Evolutionary conservation across 2,113 vertebrate species (phyloP).

Genomic region (Varanus komodoensis): DNA sequence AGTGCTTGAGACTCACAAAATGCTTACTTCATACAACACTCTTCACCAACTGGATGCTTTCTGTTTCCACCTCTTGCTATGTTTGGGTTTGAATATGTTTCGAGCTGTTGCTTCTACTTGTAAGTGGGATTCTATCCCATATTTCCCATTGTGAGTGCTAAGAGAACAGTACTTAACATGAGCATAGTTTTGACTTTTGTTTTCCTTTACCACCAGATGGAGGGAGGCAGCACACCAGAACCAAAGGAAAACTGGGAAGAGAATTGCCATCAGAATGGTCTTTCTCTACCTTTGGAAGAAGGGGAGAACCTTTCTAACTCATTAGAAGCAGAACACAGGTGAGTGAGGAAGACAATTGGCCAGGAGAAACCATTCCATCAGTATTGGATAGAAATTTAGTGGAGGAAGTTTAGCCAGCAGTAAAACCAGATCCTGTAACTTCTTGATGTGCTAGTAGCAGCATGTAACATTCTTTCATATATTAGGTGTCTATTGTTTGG

Average conservation of each 20-base stretch:
- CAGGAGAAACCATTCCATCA: not conserved
- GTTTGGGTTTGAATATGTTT: not conserved
- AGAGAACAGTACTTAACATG: not conserved
- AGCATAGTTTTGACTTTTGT: not conserved
- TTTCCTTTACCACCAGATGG: conserved; percentile 67
- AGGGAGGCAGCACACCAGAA: conserved; percentile 88
- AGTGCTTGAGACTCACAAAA: no score
- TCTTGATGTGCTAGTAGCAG: not conserved
- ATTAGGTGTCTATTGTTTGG: not conserved
- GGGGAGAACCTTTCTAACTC: conserved; percentile 94
- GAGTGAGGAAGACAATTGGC: conserved; percentile 29
- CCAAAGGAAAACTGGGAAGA: conserved; percentile 92
- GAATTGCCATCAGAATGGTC: conserved; percentile 91
- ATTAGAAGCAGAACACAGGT: conserved; percentile 98
- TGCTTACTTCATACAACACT: not conserved
- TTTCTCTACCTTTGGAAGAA: conserved; percentile 91
- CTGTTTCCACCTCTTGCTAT: not conserved
- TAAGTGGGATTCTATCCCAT: conserved; percentile 15
- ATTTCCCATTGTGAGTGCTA: not conserved
- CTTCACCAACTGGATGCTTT: not conserved
- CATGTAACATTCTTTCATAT: not conserved
- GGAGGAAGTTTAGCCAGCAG: not conserved
- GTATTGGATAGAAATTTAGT: not conserved
- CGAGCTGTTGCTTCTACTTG: not conserved
- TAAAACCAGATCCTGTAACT: not conserved